Evolutionary conservation across 2,888 invertebrate genomes (phyloP).

Genomic region (Thymelicus lineola): DNA sequence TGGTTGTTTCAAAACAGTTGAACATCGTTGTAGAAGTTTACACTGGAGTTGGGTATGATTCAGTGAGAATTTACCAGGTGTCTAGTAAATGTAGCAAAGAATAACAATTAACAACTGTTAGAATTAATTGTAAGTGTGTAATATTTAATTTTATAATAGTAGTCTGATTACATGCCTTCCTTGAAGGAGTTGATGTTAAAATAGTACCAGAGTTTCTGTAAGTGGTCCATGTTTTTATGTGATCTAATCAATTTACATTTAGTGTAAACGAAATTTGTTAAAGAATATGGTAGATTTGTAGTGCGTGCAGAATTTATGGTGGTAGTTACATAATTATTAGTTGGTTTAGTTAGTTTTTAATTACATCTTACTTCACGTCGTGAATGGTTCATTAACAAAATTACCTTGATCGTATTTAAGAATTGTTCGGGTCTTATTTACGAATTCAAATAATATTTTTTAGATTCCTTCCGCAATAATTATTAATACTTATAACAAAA

Average conservation of each 20-base stretch:
- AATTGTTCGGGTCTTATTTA: too few species aligned
- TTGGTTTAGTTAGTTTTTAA: too few species aligned
- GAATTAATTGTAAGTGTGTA: slow-evolving; percentile 19
- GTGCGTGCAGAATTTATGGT: not conserved
- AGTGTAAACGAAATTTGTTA: not conserved
- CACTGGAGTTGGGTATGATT: slow-evolving; percentile 4
- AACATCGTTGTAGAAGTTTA: slow-evolving; percentile 15
- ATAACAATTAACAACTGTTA: not conserved
- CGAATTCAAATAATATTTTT: too few species aligned
- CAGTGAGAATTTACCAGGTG: slow-evolving; percentile 11
- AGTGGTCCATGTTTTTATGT: not conserved
- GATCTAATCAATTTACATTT: not conserved
- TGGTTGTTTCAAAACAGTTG: slow-evolving; percentile 55
- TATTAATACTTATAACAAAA: too few species aligned
- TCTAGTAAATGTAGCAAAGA: not conserved
- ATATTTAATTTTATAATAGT: slow-evolving; percentile 8
- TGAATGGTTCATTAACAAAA: too few species aligned
- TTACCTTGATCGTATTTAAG: too few species aligned
- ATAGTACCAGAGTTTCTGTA: slow-evolving; percentile 2
- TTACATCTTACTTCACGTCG: too few species aligned
- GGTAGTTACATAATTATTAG: too few species aligned
- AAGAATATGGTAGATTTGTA: not conserved
- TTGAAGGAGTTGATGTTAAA: slow-evolving; percentile 1
- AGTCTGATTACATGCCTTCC: not conserved
- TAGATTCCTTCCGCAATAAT: too few species aligned